Evolutionary conservation across 2,113 vertebrate genomes (phyloP), one percentile per base, ranked within the genome.

Genomic region (human (Homo sapiens)): DNA sequence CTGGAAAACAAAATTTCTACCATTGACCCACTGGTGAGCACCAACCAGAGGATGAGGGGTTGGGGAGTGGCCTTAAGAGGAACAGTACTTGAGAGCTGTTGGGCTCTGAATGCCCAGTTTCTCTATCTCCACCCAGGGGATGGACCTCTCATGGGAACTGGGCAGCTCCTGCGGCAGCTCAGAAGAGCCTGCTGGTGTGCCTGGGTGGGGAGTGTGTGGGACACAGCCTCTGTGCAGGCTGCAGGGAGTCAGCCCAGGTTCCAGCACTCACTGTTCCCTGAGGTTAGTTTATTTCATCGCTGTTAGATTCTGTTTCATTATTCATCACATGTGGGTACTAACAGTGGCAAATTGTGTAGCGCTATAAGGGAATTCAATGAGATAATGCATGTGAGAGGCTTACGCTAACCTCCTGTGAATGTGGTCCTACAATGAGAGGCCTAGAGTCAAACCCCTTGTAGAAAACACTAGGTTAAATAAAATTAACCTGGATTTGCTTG

Each of bases 191-290:
- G 6, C 0, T 2, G 9, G 20, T 7, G 13, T n/a, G 20, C 5
- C 16, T 2, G 17, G 3, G 4, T 4, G 0, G 25, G 0, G 3
- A 23, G 32, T 0, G 25, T 3, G 8, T 1, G 6, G 23, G 76
- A 22, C 9, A 17, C 5, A 14, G 7, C 14, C 38, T 76, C 38
- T 35, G 5, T 3, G 9, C 20, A 7, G 0, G 11, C 80, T 20
- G 1, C 0, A 1, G 52, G 50, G 61, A 18, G 30, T 61, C 35
- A n/a, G 81, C 9, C 22, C 43, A 27, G 48, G 13, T 59, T 30
- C 32, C 3, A 25, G 11, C 12, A 23, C 30, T 12, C 27, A 3
- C 22, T 16, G 12, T 9, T 35, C 23, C 14, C 48, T 32, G 1
- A 7, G 9, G 17, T n/a, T n/a, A 43, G 70, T 11, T 30, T 16